phyloP scores from a whole-genome alignment of 2,113 vertebrate genomes.

The Agelaius phoeniceus region DNA sequence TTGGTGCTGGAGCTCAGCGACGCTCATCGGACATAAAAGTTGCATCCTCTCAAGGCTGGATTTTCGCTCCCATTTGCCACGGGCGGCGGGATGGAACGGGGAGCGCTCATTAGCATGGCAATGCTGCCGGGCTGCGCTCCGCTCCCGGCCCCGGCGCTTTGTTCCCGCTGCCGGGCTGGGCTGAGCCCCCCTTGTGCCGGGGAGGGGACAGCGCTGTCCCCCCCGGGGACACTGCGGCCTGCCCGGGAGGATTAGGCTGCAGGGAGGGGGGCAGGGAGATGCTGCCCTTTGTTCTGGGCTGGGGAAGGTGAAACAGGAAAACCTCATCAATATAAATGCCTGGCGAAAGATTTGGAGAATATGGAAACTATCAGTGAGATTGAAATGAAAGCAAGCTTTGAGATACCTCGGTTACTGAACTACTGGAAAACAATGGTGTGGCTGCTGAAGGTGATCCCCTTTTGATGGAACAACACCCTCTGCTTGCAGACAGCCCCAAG shows the following conservation, averaged over 20 bases:
- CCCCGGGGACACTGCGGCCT: not conserved
- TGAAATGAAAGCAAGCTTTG: too few relatives aligned
- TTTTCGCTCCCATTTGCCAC: slow-evolving; percentile 34
- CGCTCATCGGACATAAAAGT: not conserved
- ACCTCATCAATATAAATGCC: too few relatives aligned
- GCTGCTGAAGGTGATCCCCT: too few relatives aligned
- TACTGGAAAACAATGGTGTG: too few relatives aligned
- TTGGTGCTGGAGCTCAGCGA: not conserved
- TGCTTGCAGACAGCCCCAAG: too few relatives aligned
- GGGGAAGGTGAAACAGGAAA: too few relatives aligned
- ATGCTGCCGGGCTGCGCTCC: not conserved
- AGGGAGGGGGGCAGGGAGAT: not conserved
- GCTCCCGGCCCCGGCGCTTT: slow-evolving; percentile 34
- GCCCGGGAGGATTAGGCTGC: not conserved
- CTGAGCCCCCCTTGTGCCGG: not conserved
- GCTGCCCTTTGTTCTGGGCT: not conserved
- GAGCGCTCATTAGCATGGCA: slow-evolving; percentile 49
- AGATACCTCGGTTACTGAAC: too few relatives aligned
- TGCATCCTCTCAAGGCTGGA: slow-evolving; percentile 1
- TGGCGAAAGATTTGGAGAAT: too few relatives aligned
- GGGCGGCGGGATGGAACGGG: not conserved
- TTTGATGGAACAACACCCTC: too few relatives aligned
- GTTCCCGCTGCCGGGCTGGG: not conserved
- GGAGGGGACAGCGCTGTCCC: not conserved
- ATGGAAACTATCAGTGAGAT: too few relatives aligned